Evolutionary conservation across 2,113 vertebrate species (phyloP), one percentile per base, ranked within the genome.

Genomic region (Mormoops blainvillei): DNA sequence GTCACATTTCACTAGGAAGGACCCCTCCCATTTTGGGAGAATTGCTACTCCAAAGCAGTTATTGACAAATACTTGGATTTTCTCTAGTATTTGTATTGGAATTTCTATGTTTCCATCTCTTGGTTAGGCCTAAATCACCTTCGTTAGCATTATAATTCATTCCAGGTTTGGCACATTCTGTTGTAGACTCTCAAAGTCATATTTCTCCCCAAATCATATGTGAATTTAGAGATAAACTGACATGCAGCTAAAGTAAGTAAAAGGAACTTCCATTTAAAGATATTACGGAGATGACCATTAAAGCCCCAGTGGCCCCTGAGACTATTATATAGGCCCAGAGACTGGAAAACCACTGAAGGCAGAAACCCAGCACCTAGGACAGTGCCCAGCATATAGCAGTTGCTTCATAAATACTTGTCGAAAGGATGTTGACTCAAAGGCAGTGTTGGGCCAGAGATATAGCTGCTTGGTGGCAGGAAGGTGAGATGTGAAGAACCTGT

Each of bases 1-100:
- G 71, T 94, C 68, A 94, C 56, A 82, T 97, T 97, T 89, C 94
- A 70, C 63, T 38, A 24, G 9, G 78, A 67, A 83, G 13, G 33
- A 48, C 31, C 54, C 48, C 48, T 89, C 93, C 28, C 65, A 86
- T 31, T 94, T 88, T 73, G 52, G 36, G 13, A 54, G 26, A 86
- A n/a, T 24, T 93, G 20, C 45, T 61, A 70, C 81, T 87, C 13
- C 5, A 41, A 95, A 85, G 56, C 63, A 83, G 56, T 38, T 54
- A 14, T 36, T 38, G 77, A 87, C 19, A 92, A 89, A 65, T 85
- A 83, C 61, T 83, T 86, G 38, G 7, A 43, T 73, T 93, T 67
- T 91, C 58, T 91, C n/a, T 67, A 36, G 54, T 16, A 26, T 87
- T 71, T 50, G 5, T 70, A 85, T 85, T 85, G 77, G 11, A 16